Evolutionary conservation across 2,888 invertebrate genomes (phyloP), one percentile per base, ranked within the genome.

Genomic region (Dolichopus griseipennis): DNA sequence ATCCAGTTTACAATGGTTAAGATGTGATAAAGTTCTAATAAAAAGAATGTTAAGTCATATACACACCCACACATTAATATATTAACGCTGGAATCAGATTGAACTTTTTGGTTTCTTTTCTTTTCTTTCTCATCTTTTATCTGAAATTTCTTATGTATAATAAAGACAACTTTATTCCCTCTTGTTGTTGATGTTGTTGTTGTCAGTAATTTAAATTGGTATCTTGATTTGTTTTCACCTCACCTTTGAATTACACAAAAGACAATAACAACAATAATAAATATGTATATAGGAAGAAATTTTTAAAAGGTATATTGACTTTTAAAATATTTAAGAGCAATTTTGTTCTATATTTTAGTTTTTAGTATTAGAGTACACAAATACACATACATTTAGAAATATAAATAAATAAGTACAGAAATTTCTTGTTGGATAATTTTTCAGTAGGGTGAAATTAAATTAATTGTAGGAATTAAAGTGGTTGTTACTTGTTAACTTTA

Each of bases 181-280:
- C 6, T 52, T 52, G 52, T 52, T 15, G 5, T 52, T 52, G 52
- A 12, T 18, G 1, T 52, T 52, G 52, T 52, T 15, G 5, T 52
- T 52, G 52, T 52, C 52, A 52, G 52, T 18, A 52, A 52, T 52
- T 52, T 52, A 52, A 52, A 52, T 52, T 52, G 52, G 52, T 27
- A 15, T 52, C 52, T 52, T 52, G 52, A 52, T 52, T 52, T 52
- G 18, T n/a, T 52, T 52, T 52, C 52, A 52, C 52, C 52, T 18
- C 15, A 52, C n/a, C 52, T 18, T 18, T 41, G 4, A 52, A 52
- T 12, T 18, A 52, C 52, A 52, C 52, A 18, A 52, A 52, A 52
- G 12, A 52, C 9, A n/a, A n/a, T n/a, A 52, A 52, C 41, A 41
- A 41, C 41, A 41, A 9, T 12, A 27, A 9, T 12, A 27, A 27